A percentile compares a stretch with the other conserved stretches of the same genome.
These are phyloP conservation scores for Polia nebulosa DNA, from an alignment of 2,888 invertebrate genomes.

Conservation along the genomic window DNA sequence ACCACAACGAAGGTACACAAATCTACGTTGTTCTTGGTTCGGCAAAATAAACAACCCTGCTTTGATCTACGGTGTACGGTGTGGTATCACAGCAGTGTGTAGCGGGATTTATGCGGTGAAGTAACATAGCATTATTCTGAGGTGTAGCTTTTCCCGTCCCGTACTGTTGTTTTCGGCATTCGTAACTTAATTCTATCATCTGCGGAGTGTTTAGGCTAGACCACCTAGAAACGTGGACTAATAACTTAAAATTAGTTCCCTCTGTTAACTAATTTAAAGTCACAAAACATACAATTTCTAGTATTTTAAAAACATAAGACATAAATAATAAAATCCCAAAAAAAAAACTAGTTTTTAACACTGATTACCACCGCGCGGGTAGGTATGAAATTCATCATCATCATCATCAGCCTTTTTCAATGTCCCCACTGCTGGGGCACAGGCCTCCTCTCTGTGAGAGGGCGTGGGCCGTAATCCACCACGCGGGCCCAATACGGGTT, in stretches of 20 bases:
- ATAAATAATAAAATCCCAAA: no score
- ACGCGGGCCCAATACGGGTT: no score
- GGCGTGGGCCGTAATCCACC: no score
- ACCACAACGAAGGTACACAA: background rate
- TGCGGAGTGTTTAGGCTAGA: background rate
- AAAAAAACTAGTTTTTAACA: no score
- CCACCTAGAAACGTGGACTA: background rate
- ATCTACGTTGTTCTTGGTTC: constrained; percentile 16
- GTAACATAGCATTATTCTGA: constrained; percentile 33
- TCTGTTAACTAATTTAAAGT: no score
- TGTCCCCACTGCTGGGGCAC: no score
- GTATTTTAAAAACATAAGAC: background rate
- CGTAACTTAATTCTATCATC: constrained; percentile 20
- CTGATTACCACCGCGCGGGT: no score
- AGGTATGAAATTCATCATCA: no score
- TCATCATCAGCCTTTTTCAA: no score
- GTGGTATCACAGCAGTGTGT: constrained; percentile 24
- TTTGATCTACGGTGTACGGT: constrained; percentile 2
- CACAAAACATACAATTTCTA: background rate
- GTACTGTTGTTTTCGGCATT: constrained; percentile 24
- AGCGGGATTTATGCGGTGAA: constrained; percentile 29
- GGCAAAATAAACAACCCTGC: constrained; percentile 15
- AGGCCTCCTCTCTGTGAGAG: no score
- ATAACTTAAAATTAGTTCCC: background rate
- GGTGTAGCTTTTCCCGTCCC: constrained; percentile 15